Evolutionary conservation across 64 coral and sea anemone species (phyloP), one percentile per base, ranked within the genome.

Genomic region (Catalaphyllia jardinei): DNA sequence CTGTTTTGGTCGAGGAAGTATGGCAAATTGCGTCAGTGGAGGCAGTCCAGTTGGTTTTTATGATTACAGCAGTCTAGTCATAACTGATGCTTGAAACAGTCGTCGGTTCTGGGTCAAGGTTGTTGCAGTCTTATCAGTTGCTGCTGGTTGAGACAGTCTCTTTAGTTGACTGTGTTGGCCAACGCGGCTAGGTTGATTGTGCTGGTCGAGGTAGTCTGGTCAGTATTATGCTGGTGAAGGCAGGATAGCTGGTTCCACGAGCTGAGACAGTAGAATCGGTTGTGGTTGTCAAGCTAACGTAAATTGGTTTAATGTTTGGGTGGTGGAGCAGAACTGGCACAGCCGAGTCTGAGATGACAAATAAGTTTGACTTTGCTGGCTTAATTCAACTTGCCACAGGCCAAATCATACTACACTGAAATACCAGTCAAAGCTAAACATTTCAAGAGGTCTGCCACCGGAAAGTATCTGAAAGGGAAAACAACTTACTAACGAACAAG

Each of bases 161-260:
- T 57, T 57, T 57, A 57, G 65, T 69, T 69, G 65, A 69, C 22
- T 69, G 65, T 69, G 65, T 69, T 25, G 65, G 65, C 10, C 65
- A 24, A 69, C 22, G 65, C 24, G 10, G 65, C 65, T 27, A 69
- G 25, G 5, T 69, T 22, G 65, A 22, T 69, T 6, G 65, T 69
- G 65, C n/a, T 69, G 25, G 65, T 69, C 65, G 65, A n/a, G 65
- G 24, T 69, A 69, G 65, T 69, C 65, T 69, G 65, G 65, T n/a
- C 24, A 25, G 25, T 27, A 25, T 1, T 22, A 69, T 27, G 10
- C n/a, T 10, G 20, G 65, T 24, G 25, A 11, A 69, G 65, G 65
- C 65, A 69, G 65, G 22, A 25, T 69, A 69, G 25, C n/a, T 57
- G 54, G 54, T 12, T 57, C 11, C 54, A 46, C 5, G 4, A 24